Conservation (phyloP, 2,113 vertebrate species). For the Vicugna pacos region DNA sequence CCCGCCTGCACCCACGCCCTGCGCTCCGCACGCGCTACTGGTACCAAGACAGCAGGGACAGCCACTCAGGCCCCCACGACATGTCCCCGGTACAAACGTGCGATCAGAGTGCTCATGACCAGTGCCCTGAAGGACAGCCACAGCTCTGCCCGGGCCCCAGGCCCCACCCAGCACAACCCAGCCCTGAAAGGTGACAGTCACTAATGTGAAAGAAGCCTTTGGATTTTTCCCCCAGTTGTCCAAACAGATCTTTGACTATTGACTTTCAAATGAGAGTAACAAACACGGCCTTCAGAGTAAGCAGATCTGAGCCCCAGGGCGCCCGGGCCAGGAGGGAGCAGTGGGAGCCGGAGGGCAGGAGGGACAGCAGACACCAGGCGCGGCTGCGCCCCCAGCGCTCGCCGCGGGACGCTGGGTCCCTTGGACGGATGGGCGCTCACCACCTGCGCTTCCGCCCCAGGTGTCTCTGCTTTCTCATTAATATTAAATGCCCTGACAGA, state of each 20-base stretch:
- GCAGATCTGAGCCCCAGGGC: neutral
- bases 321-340: neutral
- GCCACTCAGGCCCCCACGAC: neutral
- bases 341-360: neutral
- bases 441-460: neutral
- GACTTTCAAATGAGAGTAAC: constrained; percentile 78
- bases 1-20: too few species aligned
- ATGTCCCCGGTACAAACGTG: neutral
- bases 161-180: constrained; percentile 6
- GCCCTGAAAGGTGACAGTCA: constrained; percentile 53
- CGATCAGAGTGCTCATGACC: constrained; percentile 41
- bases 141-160: neutral
- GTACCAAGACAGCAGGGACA: neutral
- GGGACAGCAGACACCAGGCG: neutral
- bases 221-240: constrained; percentile 52
- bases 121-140: constrained; percentile 56
- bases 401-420: neutral
- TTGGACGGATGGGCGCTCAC: neutral
- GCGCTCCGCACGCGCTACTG: too few species aligned
- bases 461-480: neutral
- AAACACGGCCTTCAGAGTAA: constrained; percentile 46
- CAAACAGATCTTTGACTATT: constrained; percentile 75
- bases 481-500: neutral
- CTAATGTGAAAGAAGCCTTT: constrained; percentile 72
- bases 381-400: neutral